Evolutionary conservation across 2,113 vertebrate species (phyloP), one percentile per base, ranked within the genome.

Genomic region (Oxyruncus cristatus): DNA sequence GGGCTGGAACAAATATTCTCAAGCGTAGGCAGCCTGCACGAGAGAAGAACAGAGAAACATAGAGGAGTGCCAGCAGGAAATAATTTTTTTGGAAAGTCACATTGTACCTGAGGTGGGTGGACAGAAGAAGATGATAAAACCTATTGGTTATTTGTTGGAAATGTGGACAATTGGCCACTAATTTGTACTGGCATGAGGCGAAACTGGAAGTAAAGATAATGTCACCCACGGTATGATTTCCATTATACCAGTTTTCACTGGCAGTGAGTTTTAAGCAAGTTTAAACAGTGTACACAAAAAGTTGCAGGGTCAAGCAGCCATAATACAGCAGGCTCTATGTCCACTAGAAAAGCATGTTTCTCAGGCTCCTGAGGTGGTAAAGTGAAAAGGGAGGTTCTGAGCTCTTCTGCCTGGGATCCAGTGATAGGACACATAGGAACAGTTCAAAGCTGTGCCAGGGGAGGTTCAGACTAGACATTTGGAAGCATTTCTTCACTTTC

Each of bases 361-460:
- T 22, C 32, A 41, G 15, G 21, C 21, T 56, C 16, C 30, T 41
- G 20, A 61, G 53, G 24, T 50, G 10, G 3, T 9, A 9, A 63
- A 28, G 39, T 9, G 35, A 49, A 87, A 10, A 63, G 16, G 28
- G 23, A 79, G 4, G 3, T 56, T 44, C 27, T 91, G 82, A 52
- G 3, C 33, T 39, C 26, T 59, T 12, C 20, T 66, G 16, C 19
- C 27, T n/a, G 16, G 19, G 2, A 53, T 53, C 28, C 76, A 18
- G 6, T 7, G 6, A 30, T 2, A 41, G 33, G 26, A 71, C 1
- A 3, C 0, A 0, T 6, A 28, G 41, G 50, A 72, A 75, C 4
- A 15, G 21, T 22, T 72, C 1, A 0, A 59, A 75, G 26, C 26
- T 50, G 39, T 8, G 5, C 15, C 33, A n/a, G 5, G 1, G 16